Base-by-base conservation (phyloP, 2,888 invertebrate genomes). In the Sphaerophoria rueppellii region DNA sequence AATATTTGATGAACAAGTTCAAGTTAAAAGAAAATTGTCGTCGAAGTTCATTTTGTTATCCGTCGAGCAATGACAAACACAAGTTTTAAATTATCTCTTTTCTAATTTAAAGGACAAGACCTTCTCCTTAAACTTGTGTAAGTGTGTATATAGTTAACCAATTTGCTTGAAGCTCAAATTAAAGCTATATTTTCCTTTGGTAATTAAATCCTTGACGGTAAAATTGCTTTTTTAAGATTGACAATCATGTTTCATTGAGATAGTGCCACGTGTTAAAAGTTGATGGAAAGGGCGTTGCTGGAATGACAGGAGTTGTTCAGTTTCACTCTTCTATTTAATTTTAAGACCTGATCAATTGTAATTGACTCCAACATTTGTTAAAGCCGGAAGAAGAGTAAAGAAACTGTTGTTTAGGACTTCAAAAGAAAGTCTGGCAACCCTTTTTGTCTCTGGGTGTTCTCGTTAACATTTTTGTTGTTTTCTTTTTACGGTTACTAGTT, bases 1-100 rank as follows among this genome's bases (percentile, higher is more conserved):
- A 52, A 63, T 58, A 46, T 67, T 58, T 52, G 71, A 58, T 40
- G 74, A 78, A 48, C 35, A 78, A 78, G 78, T 82, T 67, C 67
- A 67, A 54, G 67, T 74, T 52, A 70, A 82, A 63, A 63, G 55
- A 70, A 69, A 16, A 76, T 55, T 60, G 70, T 24, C 40, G 11
- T 46, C 24, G 24, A 24, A 24, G 24, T 24, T 24, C 24, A 9
- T 11, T 43, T 11, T 12, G 11, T 43, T 9, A 43, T 43, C 9
- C 9, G 11, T 50, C 61, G 7, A 4, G 34, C 16, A 67, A 7
- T 24, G 14, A 9, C 7, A 12, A 32, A 11, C 37, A 81, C 58
- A 74, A 52, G 11, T 35, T n/a, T 40, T 61, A 67, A 35, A 9
- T 24, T 24, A 24, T 24, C 2, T 24, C 24, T 24, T 24, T 40